Evolutionary conservation across 2,797 vertebrate species (phyloP).

Genomic region (Hemitrygon akajei): DNA sequence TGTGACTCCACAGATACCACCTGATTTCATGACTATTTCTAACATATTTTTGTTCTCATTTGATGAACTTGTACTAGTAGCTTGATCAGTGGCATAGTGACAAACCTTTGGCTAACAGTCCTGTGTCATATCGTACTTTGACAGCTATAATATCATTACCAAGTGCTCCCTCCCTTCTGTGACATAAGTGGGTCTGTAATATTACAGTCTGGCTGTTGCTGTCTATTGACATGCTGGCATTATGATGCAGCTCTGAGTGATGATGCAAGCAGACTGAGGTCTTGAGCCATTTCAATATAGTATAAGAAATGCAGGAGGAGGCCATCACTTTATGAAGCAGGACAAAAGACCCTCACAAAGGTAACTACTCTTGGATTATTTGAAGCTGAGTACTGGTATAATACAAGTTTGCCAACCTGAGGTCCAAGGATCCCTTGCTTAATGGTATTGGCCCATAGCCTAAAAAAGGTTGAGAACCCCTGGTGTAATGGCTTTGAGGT

Average conservation of each 20-base stretch:
- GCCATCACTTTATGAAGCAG: background rate
- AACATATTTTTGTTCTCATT: too few species aligned
- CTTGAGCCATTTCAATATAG: background rate
- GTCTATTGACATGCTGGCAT: background rate
- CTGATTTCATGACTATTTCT: too few species aligned
- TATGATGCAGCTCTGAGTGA: background rate
- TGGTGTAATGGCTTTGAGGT: background rate
- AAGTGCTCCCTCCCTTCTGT: background rate
- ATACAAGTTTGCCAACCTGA: too few species aligned
- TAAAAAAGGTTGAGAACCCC: too few species aligned
- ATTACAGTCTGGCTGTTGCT: background rate
- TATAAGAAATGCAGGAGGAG: background rate
- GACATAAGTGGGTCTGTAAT: background rate
- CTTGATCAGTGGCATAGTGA: background rate
- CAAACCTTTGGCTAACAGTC: background rate
- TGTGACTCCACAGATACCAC: too few species aligned
- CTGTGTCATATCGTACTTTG: too few species aligned
- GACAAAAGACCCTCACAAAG: background rate
- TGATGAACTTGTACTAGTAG: background rate
- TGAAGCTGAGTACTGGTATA: too few species aligned
- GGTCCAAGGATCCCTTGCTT: too few species aligned
- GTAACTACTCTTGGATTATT: background rate
- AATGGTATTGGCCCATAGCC: too few species aligned
- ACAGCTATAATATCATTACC: background rate
- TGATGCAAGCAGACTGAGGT: background rate